Conservation (phyloP, 2,113 vertebrate genomes). For the Apodemus sylvaticus region DNA sequence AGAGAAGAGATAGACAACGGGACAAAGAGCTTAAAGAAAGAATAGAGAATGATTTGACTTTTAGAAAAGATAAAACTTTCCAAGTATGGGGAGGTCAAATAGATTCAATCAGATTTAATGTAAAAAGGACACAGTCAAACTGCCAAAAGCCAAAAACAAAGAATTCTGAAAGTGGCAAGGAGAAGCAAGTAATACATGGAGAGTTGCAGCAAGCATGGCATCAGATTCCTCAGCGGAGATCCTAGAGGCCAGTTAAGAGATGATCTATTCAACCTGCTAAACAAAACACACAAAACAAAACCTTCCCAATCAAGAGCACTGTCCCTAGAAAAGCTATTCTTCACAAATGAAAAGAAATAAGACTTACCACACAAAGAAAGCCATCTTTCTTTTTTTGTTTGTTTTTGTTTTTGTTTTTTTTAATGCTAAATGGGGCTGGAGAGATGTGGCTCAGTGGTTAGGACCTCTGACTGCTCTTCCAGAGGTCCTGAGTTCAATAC, state of each 20-base stretch:
- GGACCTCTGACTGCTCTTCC: too few relatives aligned
- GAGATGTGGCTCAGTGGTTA: too few relatives aligned
- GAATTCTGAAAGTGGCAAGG: neutral
- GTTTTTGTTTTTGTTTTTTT: too few relatives aligned
- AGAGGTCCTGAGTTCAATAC: too few relatives aligned
- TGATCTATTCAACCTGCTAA: neutral
- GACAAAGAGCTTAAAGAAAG: neutral
- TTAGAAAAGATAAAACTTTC: neutral
- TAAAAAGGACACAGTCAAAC: neutral
- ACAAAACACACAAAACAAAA: neutral
- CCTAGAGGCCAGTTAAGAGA: neutral
- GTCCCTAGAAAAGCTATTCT: neutral
- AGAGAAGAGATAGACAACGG: neutral
- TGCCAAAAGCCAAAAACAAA: neutral
- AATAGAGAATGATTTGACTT: neutral
- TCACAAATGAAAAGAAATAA: neutral
- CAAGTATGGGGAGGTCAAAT: neutral
- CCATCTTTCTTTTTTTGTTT: too few relatives aligned
- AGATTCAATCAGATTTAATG: neutral
- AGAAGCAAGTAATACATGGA: neutral
- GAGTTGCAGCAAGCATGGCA: neutral
- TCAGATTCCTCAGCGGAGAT: neutral
- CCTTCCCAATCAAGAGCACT: neutral
- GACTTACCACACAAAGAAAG: neutral
- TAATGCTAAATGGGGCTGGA: neutral